phyloP scores from a whole-genome alignment of 2,888 invertebrate species.

The Zhengitettix transpicula region DNA sequence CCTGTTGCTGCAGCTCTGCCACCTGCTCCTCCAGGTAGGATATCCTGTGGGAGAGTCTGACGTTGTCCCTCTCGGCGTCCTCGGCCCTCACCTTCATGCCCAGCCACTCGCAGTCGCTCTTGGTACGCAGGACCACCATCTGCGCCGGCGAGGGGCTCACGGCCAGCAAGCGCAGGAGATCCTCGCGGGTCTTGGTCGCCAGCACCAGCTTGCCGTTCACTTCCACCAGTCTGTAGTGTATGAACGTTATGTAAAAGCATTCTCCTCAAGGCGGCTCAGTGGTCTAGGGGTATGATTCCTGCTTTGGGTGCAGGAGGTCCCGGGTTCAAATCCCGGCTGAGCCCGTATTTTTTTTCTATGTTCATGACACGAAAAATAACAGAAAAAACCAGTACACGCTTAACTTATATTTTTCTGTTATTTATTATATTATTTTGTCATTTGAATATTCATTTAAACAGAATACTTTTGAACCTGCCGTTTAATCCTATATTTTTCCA shows the following conservation, averaged over 20 bases:
- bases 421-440: too few species aligned
- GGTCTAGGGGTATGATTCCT: too few species aligned
- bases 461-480: too few species aligned
- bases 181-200: slow-evolving; percentile 45
- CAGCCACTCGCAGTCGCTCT: slow-evolving; percentile 33
- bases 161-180: slow-evolving; percentile 47
- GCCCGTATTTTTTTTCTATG: too few species aligned
- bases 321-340: too few species aligned
- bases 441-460: too few species aligned
- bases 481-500: too few species aligned
- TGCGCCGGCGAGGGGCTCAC: slow-evolving; percentile 44
- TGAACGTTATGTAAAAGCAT: background rate
- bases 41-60: slow-evolving; percentile 70
- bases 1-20: slow-evolving; percentile 25
- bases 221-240: slow-evolving; percentile 47
- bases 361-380: too few species aligned
- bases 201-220: slow-evolving; percentile 63
- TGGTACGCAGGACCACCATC: slow-evolving; percentile 36
- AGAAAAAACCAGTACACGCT: too few species aligned
- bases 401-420: too few species aligned
- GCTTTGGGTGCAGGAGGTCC: too few species aligned
- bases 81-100: slow-evolving; percentile 38
- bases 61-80: slow-evolving; percentile 55
- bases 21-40: slow-evolving; percentile 83
- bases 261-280: too few species aligned